Evolutionary conservation across 2,113 vertebrate species (phyloP).

Genomic region (Seriola quinqueradiata): DNA sequence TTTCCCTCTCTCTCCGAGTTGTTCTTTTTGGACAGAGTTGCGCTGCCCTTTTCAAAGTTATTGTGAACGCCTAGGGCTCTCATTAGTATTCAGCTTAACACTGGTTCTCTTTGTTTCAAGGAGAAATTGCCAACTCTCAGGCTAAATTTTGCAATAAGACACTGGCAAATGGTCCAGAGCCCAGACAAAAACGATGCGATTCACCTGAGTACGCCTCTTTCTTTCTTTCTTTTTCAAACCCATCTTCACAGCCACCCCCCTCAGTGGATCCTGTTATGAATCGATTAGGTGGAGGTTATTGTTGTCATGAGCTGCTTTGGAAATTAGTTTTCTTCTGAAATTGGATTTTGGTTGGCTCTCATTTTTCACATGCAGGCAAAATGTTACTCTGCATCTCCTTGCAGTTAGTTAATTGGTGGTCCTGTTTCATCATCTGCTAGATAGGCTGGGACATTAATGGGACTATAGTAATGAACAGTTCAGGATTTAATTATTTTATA

Average conservation of each 20-base stretch:
- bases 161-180: constrained; percentile 59
- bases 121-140: constrained; percentile 77
- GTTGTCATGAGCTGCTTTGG: constrained; percentile 63
- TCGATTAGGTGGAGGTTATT: constrained; percentile 69
- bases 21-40: constrained; percentile 72
- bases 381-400: too few relatives aligned
- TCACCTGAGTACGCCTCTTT: constrained; percentile 52
- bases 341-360: constrained; percentile 57
- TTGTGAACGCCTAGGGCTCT: constrained; percentile 67
- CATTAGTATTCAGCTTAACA: constrained; percentile 78
- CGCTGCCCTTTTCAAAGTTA: constrained; percentile 81
- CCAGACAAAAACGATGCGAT: constrained; percentile 60
- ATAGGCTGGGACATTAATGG: too few relatives aligned
- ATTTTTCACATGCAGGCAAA: constrained; percentile 59
- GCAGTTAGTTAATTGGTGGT: too few relatives aligned
- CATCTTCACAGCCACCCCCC: neutral
- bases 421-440: too few relatives aligned
- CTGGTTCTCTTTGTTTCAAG: constrained; percentile 76
- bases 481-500: too few relatives aligned
- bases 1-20: constrained; percentile 43
- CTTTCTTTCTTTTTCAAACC: constrained; percentile 17
- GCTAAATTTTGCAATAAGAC: constrained; percentile 74
- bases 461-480: too few relatives aligned
- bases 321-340: constrained; percentile 69
- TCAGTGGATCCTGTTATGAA: constrained; percentile 59